Percentiles rank a stretch among this genome's conserved stretches.
Evolutionary conservation across 2,113 vertebrate genomes (phyloP).

Genomic region (Antennarius striatus): DNA sequence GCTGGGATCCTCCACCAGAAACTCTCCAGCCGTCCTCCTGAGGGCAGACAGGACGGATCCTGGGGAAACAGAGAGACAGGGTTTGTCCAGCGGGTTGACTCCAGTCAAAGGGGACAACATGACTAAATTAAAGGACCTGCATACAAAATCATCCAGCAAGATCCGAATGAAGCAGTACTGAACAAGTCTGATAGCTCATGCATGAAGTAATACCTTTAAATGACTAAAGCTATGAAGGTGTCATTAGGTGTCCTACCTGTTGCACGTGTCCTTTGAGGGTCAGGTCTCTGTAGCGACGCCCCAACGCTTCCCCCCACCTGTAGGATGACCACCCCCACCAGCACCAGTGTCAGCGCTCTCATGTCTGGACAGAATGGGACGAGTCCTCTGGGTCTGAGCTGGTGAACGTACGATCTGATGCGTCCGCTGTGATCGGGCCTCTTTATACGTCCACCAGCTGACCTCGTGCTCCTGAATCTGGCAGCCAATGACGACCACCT

Average conservation of each 20-base stretch:
- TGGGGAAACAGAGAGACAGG: slow-evolving; percentile 13
- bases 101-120: too few species aligned
- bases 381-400: neutral
- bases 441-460: slow-evolving; percentile 57
- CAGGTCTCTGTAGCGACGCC: slow-evolving; percentile 31
- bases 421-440: neutral
- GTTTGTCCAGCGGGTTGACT: too few species aligned
- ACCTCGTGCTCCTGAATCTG: slow-evolving; percentile 38
- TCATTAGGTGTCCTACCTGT: slow-evolving; percentile 60
- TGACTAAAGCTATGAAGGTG: too few species aligned
- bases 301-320: slow-evolving; percentile 52
- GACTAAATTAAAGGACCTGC: too few species aligned
- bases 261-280: slow-evolving; percentile 38
- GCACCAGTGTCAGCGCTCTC: slow-evolving; percentile 65
- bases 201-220: too few species aligned
- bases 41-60: slow-evolving; percentile 34
- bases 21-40: slow-evolving; percentile 13
- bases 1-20: slow-evolving; percentile 52
- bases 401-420: neutral
- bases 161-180: too few species aligned
- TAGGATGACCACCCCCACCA: slow-evolving; percentile 55
- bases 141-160: too few species aligned
- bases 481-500: slow-evolving; percentile 48
- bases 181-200: too few species aligned
- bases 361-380: slow-evolving; percentile 41